Evolutionary conservation across 2,113 vertebrate species (phyloP).

Genomic region (Dicentrarchus labrax): DNA sequence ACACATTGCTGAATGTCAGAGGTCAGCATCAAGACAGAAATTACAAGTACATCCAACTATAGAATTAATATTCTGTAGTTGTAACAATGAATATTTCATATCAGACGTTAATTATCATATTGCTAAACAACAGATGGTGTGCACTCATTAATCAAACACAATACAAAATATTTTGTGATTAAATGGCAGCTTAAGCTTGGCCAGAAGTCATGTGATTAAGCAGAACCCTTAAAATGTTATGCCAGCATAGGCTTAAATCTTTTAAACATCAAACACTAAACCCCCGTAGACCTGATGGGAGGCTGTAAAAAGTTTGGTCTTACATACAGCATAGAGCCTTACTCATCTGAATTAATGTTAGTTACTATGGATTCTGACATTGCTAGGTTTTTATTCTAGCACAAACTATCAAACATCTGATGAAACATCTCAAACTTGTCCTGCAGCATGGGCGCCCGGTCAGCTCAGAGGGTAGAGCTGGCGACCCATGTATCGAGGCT

Average conservation of each 20-base stretch:
- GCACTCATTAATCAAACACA: slow-evolving; percentile 25
- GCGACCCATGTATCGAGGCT: too few relatives aligned
- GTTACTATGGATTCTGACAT: neutral
- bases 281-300: neutral
- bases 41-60: slow-evolving; percentile 24
- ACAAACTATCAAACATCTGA: neutral
- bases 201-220: slow-evolving; percentile 30
- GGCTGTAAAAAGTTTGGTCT: neutral
- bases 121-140: slow-evolving; percentile 51
- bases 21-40: neutral
- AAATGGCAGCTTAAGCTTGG: slow-evolving; percentile 30
- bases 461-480: too few relatives aligned
- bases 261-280: slow-evolving; percentile 11
- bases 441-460: too few relatives aligned
- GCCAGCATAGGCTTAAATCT: slow-evolving; percentile 9
- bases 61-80: slow-evolving; percentile 21
- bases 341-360: neutral
- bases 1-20: slow-evolving; percentile 34
- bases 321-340: neutral
- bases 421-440: neutral
- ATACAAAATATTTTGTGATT: slow-evolving; percentile 28
- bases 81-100: slow-evolving; percentile 21
- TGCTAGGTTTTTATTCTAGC: neutral
- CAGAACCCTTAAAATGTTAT: slow-evolving; percentile 1
- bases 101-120: slow-evolving; percentile 19